Conservation (phyloP, 2,888 invertebrate genomes). For the Nineta flava region DNA sequence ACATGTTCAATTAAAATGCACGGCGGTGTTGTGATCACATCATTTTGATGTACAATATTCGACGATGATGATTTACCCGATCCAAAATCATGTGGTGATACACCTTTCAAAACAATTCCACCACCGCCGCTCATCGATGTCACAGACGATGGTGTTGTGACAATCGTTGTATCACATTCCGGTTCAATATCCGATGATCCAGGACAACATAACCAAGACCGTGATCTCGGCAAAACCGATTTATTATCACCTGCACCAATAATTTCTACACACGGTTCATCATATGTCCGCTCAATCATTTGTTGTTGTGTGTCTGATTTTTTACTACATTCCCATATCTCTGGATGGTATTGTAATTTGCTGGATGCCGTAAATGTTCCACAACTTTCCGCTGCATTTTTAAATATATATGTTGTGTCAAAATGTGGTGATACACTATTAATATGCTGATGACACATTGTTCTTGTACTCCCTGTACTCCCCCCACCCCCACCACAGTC, state of each 20-base stretch:
- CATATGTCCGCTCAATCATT: conserved; percentile 26
- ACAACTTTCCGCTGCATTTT: conserved; percentile 41
- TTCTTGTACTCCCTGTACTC: neutral
- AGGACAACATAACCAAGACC: conserved; percentile 34
- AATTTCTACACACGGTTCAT: conserved; percentile 26
- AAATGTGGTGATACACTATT: neutral
- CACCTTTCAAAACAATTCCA: conserved; percentile 12
- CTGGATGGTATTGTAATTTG: neutral
- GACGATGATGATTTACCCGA: conserved; percentile 25
- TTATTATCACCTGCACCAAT: conserved; percentile 18
- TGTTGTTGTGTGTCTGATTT: neutral
- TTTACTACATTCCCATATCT: neutral
- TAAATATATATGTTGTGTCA: conserved; percentile 35
- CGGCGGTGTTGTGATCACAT: conserved; percentile 3
- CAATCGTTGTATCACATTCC: conserved; percentile 15
- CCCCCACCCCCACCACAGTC: neutral
- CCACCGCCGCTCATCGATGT: conserved; percentile 18
- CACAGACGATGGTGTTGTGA: conserved; percentile 19
- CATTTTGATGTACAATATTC: conserved; percentile 15
- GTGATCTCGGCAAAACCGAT: conserved; percentile 19
- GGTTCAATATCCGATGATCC: conserved; percentile 17
- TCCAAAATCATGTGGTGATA: conserved; percentile 20
- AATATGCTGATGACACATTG: neutral
- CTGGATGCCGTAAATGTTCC: conserved; percentile 19
- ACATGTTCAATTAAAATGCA: conserved; percentile 5